Evolutionary conservation across 2,888 invertebrate species (phyloP).

Genomic region (Hylaea fasciaria): DNA sequence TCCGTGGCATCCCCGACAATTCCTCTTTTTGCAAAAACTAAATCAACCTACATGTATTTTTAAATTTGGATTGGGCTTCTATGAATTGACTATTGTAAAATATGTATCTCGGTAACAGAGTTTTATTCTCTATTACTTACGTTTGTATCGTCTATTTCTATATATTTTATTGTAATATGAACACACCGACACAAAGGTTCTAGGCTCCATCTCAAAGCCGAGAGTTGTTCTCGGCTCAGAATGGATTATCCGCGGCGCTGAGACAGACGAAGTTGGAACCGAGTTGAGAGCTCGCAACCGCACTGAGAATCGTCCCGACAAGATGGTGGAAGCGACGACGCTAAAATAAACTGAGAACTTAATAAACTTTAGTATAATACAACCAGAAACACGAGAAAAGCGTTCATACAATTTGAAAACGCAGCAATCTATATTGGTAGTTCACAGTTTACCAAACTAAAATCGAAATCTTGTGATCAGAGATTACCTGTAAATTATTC

Average conservation of each 20-base stretch:
- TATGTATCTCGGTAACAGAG: neutral
- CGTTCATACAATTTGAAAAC: too few relatives aligned
- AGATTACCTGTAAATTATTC: too few relatives aligned
- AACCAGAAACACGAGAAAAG: too few relatives aligned
- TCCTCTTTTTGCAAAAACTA: too few relatives aligned
- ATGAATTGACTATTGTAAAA: too few relatives aligned
- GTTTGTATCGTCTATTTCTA: neutral
- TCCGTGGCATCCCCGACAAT: too few relatives aligned
- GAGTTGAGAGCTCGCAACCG: conserved; percentile 10
- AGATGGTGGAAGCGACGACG: neutral
- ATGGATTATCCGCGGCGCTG: neutral
- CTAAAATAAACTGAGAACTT: neutral
- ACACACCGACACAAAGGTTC: conserved; percentile 2
- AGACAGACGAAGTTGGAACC: conserved; percentile 7
- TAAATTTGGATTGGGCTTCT: too few relatives aligned
- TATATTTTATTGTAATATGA: conserved; percentile 7
- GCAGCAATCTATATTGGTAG: too few relatives aligned
- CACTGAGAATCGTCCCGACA: neutral
- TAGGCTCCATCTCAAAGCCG: conserved; percentile 7
- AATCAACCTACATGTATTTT: too few relatives aligned
- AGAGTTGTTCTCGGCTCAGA: neutral
- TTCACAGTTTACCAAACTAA: too few relatives aligned
- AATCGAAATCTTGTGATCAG: too few relatives aligned
- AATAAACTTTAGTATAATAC: neutral
- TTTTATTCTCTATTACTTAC: neutral